Conservation (phyloP, 2,797 vertebrate species). For the Podarcis lilfordi region DNA sequence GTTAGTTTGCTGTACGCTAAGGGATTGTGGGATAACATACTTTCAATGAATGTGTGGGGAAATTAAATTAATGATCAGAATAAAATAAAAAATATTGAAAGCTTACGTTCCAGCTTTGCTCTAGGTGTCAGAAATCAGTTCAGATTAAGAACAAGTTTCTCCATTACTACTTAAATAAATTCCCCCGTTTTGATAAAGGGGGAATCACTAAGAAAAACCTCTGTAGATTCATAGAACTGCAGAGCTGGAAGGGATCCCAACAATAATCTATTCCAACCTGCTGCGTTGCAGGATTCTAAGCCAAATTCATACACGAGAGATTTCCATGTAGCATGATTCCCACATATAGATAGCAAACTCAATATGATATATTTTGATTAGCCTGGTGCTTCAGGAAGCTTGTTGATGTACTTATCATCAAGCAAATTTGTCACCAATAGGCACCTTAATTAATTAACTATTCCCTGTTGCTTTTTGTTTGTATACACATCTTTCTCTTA, state of each 20-base stretch:
- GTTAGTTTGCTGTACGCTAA: background rate
- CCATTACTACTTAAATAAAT: background rate
- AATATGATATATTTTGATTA: background rate
- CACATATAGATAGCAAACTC: background rate
- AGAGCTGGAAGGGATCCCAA: too few species aligned
- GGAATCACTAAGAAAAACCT: background rate
- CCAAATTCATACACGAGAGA: too few species aligned
- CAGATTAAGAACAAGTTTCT: background rate
- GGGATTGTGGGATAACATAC: background rate
- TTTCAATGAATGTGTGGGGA: background rate
- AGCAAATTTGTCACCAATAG: background rate
- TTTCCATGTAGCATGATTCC: background rate
- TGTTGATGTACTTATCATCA: background rate
- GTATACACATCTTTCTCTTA: background rate
- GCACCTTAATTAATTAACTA: background rate
- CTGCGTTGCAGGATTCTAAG: too few species aligned
- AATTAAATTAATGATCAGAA: background rate
- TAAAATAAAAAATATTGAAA: constrained; percentile 1
- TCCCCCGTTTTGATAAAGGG: background rate
- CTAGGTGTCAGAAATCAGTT: background rate
- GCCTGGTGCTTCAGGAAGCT: background rate
- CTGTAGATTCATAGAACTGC: too few species aligned
- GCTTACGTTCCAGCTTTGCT: background rate
- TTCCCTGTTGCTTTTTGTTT: background rate
- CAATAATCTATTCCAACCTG: too few species aligned